Conservation (phyloP, 2,888 invertebrate genomes). For the Sussaba pulchella region DNA sequence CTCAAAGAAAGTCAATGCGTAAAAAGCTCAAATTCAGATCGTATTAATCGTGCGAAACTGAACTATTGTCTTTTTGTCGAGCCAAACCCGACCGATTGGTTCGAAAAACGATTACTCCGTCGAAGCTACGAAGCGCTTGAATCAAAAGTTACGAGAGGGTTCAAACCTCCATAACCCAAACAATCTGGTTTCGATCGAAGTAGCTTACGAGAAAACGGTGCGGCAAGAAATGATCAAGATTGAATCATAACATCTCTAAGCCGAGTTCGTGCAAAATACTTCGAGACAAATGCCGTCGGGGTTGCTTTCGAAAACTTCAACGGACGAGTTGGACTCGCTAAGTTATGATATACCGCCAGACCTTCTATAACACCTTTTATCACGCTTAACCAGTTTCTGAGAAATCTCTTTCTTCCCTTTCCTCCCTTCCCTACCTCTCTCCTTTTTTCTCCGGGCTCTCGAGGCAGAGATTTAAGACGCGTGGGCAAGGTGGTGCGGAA, state of each 20-base stretch:
- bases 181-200: no score
- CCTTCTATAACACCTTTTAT: slow-evolving; percentile 25
- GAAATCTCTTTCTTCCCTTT: neutral
- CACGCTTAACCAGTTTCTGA: slow-evolving; percentile 20
- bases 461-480: slow-evolving; percentile 15
- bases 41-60: no score
- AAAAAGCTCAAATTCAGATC: no score
- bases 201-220: neutral
- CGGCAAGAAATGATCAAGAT: neutral
- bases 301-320: slow-evolving; percentile 16
- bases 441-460: neutral
- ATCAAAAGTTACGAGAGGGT: no score
- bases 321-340: slow-evolving; percentile 8
- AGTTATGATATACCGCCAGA: slow-evolving; percentile 14
- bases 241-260: neutral
- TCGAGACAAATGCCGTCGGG: slow-evolving; percentile 2
- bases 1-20: no score
- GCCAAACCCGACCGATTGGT: no score
- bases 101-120: no score
- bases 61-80: no score
- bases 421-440: no score
- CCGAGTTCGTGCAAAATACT: neutral
- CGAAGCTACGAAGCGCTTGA: no score
- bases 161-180: no score
- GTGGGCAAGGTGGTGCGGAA: slow-evolving; percentile 1